Percentiles rank a stretch among this genome's conserved stretches.
phyloP scores from a whole-genome alignment of 1,140 invertebrate species.

The Trissolcus basalis region DNA sequence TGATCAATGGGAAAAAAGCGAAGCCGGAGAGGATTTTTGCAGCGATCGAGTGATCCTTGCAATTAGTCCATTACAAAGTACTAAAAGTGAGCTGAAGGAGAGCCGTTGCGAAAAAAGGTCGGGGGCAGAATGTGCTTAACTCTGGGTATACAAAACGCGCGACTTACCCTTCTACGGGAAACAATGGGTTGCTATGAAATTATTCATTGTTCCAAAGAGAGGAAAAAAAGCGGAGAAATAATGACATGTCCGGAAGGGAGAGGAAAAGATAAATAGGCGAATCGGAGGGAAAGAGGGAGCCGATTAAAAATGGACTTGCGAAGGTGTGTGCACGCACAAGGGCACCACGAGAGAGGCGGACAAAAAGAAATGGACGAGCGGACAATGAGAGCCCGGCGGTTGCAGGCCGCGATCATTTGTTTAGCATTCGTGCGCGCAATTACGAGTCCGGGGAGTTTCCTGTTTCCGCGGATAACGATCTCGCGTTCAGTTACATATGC shows the following conservation, averaged over 20 bases:
- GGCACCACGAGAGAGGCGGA: not conserved
- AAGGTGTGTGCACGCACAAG: not conserved
- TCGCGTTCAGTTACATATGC: slow-evolving; percentile 50
- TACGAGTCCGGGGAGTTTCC: slow-evolving; percentile 52
- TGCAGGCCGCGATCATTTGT: slow-evolving; percentile 59
- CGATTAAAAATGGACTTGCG: slow-evolving; percentile 50
- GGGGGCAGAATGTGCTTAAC: slow-evolving; percentile 46
- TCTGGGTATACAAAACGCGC: slow-evolving; percentile 59
- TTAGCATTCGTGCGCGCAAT: slow-evolving; percentile 63
- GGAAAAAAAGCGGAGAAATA: slow-evolving; percentile 62
- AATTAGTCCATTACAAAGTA: slow-evolving; percentile 59
- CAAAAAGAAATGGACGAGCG: slow-evolving; percentile 1
- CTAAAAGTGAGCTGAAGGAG: slow-evolving; percentile 46
- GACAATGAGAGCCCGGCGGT: slow-evolving; percentile 63
- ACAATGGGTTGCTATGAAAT: slow-evolving; percentile 68
- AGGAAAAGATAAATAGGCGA: slow-evolving; percentile 62
- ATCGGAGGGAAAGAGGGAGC: slow-evolving; percentile 60
- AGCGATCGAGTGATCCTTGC: slow-evolving; percentile 11
- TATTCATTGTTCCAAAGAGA: slow-evolving; percentile 68
- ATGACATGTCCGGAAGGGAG: slow-evolving; percentile 68
- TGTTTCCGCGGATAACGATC: slow-evolving; percentile 60
- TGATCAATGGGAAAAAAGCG: no score
- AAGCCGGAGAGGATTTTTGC: no score
- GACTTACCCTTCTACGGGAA: slow-evolving; percentile 61
- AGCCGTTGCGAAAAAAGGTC: slow-evolving; percentile 35